Conservation (phyloP, 2,113 vertebrate species). For the Anarrhichthys ocellatus region DNA sequence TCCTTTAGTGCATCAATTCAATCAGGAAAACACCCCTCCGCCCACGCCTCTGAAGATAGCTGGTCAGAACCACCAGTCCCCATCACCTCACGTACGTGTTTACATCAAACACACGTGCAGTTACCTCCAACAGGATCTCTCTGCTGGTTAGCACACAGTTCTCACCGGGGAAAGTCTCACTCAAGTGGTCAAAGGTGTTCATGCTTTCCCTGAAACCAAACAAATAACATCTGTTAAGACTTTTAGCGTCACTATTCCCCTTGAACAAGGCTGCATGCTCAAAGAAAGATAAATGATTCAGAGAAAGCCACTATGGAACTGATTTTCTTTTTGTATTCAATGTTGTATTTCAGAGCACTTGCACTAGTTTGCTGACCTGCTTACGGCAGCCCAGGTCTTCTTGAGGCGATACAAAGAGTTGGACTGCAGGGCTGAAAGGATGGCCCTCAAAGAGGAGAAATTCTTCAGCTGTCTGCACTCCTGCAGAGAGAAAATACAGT, state of each 20-base stretch:
- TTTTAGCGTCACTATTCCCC: neutral
- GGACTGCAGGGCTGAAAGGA: slow-evolving; percentile 91
- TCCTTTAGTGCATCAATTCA: neutral
- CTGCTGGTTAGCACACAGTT: slow-evolving; percentile 88
- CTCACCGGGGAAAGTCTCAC: slow-evolving; percentile 90
- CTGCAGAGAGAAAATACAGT: slow-evolving; percentile 62
- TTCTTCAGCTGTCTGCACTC: slow-evolving; percentile 87
- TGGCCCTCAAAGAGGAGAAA: slow-evolving; percentile 89
- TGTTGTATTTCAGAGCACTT: neutral
- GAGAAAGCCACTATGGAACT: neutral
- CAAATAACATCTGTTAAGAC: neutral
- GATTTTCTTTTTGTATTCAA: neutral
- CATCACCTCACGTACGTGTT: neutral
- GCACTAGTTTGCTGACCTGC: slow-evolving; percentile 78
- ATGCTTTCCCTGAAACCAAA: slow-evolving; percentile 83
- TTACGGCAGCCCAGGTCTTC: slow-evolving; percentile 87
- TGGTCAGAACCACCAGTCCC: neutral
- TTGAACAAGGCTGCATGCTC: neutral
- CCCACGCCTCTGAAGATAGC: neutral
- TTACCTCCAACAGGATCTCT: slow-evolving; percentile 87
- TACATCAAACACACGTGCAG: neutral
- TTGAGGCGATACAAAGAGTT: slow-evolving; percentile 91
- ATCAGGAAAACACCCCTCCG: neutral
- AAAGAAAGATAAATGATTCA: neutral
- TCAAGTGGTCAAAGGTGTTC: slow-evolving; percentile 85